Evolutionary conservation across 2,113 vertebrate species (phyloP).

Genomic region (Scophthalmus maximus): DNA sequence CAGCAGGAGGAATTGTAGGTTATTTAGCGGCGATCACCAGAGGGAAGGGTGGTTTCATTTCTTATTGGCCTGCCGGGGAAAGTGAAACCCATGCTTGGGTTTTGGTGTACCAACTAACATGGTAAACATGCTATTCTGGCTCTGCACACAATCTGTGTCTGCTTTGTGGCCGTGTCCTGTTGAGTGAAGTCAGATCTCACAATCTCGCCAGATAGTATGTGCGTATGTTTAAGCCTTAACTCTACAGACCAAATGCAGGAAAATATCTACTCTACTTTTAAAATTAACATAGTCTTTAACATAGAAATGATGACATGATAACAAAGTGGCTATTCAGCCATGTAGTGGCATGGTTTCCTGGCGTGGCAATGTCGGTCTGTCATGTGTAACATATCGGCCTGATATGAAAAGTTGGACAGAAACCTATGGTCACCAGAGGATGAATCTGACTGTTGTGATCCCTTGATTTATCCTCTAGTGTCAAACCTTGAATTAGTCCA

Average conservation of each 20-base stretch:
- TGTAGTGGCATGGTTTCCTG: no score
- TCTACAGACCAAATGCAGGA: constrained; percentile 4
- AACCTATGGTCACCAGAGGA: no score
- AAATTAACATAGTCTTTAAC: no score
- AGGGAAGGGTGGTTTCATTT: constrained; percentile 47
- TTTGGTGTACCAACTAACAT: constrained; percentile 8
- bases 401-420: no score
- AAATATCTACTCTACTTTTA: no score
- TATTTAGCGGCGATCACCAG: not conserved
- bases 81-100: constrained; percentile 55
- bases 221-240: not conserved
- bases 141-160: not conserved
- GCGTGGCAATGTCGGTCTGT: no score
- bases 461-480: not conserved
- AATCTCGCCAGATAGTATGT: not conserved
- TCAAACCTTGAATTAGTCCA: not conserved
- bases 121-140: constrained; percentile 12
- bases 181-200: not conserved
- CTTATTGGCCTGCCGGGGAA: constrained; percentile 55
- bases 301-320: not conserved
- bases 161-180: not conserved
- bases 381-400: no score
- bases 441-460: no score
- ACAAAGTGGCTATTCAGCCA: no score
- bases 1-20: constrained; percentile 4